Evolutionary conservation across 2,797 vertebrate genomes (phyloP).

Genomic region (Octomys mimax): DNA sequence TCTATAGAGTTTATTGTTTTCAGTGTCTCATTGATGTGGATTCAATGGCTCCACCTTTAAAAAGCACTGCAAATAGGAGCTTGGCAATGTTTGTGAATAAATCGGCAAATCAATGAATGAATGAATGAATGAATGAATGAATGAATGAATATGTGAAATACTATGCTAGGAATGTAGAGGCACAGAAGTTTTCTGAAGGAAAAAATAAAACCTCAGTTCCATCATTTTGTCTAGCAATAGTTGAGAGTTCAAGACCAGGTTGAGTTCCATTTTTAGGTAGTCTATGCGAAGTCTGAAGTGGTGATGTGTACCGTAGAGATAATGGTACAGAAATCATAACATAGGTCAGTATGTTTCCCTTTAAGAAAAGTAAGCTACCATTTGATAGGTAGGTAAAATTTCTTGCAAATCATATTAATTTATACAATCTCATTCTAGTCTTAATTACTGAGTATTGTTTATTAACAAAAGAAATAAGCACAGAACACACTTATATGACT

Average conservation of each 20-base stretch:
- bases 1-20: not conserved
- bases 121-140: not conserved
- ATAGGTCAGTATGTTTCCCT: not conserved
- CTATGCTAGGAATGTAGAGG: not conserved
- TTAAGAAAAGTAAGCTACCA: not conserved
- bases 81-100: not conserved
- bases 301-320: not conserved
- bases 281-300: not conserved
- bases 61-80: not conserved
- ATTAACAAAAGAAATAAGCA: not conserved
- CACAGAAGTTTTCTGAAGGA: not conserved
- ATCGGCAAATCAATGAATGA: not conserved
- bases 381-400: not conserved
- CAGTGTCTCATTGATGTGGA: not conserved
- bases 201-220: not conserved
- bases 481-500: not conserved
- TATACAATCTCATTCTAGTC: not conserved
- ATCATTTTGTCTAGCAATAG: not conserved
- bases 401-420: not conserved
- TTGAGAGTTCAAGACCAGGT: not conserved
- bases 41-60: not conserved
- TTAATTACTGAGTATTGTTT: not conserved
- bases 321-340: not conserved
- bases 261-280: not conserved
- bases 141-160: not conserved